Evolutionary conservation across 2,113 vertebrate genomes (phyloP).

Genomic region (Aegotheles bennettii): DNA sequence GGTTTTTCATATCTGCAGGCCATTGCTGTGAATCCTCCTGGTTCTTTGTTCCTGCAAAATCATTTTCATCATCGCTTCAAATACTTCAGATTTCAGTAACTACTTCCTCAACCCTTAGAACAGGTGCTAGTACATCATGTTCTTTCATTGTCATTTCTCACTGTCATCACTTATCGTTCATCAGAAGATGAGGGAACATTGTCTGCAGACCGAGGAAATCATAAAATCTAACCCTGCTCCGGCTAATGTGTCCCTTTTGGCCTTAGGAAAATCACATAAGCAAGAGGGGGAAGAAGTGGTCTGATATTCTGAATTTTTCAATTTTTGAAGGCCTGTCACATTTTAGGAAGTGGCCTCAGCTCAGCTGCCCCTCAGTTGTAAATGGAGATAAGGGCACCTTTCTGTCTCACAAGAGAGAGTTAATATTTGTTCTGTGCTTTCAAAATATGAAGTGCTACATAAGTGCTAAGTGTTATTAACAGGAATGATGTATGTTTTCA

Average conservation of each 20-base stretch:
- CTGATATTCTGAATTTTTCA: not conserved
- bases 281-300: not conserved
- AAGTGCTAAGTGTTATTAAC: slow-evolving; percentile 12
- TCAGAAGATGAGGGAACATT: not conserved
- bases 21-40: not conserved
- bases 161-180: not conserved
- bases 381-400: not conserved
- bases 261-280: slow-evolving; percentile 28
- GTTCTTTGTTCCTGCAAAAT: not conserved
- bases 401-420: not conserved
- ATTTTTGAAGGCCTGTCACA: not conserved
- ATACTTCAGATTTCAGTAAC: not conserved
- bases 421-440: slow-evolving; percentile 54
- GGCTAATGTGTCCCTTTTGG: not conserved
- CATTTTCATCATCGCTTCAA: not conserved
- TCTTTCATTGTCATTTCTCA: not conserved
- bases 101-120: not conserved
- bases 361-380: not conserved
- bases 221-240: not conserved
- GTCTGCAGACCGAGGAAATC: not conserved
- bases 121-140: not conserved
- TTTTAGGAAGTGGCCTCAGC: not conserved
- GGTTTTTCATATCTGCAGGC: fast-evolving
- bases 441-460: slow-evolving; percentile 30
- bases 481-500: slow-evolving; percentile 43